Base-by-base conservation (phyloP, 2,888 invertebrate genomes). In the Melolontha melolontha region DNA sequence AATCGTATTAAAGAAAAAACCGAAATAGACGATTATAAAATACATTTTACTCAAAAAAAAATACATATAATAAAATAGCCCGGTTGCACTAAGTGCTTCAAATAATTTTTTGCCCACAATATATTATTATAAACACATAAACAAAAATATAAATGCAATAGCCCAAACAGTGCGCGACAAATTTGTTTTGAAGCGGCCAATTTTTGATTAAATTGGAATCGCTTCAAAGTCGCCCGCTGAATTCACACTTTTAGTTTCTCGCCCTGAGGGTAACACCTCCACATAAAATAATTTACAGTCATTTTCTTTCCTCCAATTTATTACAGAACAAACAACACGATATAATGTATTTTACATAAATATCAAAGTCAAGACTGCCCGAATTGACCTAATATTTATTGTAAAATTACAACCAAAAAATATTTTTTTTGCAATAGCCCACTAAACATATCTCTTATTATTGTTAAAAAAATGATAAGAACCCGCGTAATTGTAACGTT, bases 61-160 rank as follows among this genome's bases (percentile, higher is more conserved):
- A 80, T 78, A 78, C 73, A 75, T 77, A 74, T 73, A 73, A 75
- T 77, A 75, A 81, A 81, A 84, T 84, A 84, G 84, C 84, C 84
- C 84, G 83, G 84, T 83, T 83, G 84, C 84, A 83, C 83, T 64
- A 75, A 82, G 83, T 83, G 83, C 84, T 83, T 80, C 84, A 84
- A 22, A 74, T 80, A 78, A 73, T 75, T 82, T 81, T 80, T 83
- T 80, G 82, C 82, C 83, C 83, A 78, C 76, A 75, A 74, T 73
- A 72, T 64, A 68, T 64, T 55, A 68, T 51, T 63, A 67, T 64
- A 41, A 64, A 74, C 71, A 74, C 66, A 74, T 66, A 70, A 41
- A 75, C 73, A 77, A 75, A 75, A 77, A 79, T 6, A 62, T 62
- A 62, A 34, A n/a, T 75, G 79, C 83, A 83, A 84, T 83, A 83